phyloP scores from a whole-genome alignment of 2,888 invertebrate species.

The Chymomyza procnemis region DNA sequence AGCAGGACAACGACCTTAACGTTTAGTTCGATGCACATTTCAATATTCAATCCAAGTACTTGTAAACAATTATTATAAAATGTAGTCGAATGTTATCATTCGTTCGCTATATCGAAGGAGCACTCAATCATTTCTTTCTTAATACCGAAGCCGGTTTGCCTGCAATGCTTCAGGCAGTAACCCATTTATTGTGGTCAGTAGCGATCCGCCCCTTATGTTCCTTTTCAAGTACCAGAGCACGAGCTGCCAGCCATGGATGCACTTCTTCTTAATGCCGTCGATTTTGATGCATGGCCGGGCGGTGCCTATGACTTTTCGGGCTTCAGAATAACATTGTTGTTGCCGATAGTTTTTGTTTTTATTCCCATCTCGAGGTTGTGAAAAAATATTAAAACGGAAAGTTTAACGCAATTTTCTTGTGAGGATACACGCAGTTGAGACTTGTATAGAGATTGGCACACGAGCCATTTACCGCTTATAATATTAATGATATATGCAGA shows the following conservation, averaged over 20 bases:
- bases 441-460: background rate
- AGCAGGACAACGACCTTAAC: too few relatives aligned
- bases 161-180: background rate
- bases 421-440: background rate
- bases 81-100: background rate
- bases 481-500: background rate
- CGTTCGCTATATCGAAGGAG: background rate
- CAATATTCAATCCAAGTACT: background rate
- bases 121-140: background rate
- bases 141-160: background rate
- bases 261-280: background rate
- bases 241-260: background rate
- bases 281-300: background rate
- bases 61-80: background rate
- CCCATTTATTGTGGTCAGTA: background rate
- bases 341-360: too few relatives aligned
- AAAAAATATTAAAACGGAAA: too few relatives aligned
- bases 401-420: background rate
- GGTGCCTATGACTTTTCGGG: too few relatives aligned
- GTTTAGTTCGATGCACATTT: background rate
- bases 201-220: background rate
- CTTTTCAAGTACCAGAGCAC: background rate
- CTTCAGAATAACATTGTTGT: too few relatives aligned
- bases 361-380: too few relatives aligned
- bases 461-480: background rate